Conservation (phyloP, 1,140 invertebrate species). For the Ceratosolen fusciceps region DNA sequence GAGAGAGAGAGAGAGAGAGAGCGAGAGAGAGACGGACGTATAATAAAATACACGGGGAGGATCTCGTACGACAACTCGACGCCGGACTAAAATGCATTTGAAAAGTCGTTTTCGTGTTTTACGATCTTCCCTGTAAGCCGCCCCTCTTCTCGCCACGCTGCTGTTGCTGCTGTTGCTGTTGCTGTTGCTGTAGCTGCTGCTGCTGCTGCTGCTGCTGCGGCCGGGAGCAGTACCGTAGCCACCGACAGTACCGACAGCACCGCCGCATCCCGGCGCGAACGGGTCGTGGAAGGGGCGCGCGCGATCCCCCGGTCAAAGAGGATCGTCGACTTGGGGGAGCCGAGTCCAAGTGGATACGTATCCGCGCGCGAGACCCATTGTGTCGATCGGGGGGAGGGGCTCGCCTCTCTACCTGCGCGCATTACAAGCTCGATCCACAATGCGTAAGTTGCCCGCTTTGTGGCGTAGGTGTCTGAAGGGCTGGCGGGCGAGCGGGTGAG, state of each 20-base stretch:
- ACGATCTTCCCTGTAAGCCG: constrained; percentile 10
- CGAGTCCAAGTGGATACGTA: not conserved
- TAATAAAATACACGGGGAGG: constrained; percentile 34
- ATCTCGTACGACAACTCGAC: constrained; percentile 37
- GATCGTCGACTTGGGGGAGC: constrained; percentile 30
- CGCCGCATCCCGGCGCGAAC: too few relatives aligned
- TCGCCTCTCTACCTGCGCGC: not conserved
- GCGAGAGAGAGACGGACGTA: not conserved
- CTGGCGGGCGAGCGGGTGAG: too few relatives aligned
- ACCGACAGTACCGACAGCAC: too few relatives aligned
- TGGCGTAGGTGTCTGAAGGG: constrained; percentile 14
- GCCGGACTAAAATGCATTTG: constrained; percentile 38
- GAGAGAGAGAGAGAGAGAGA: too few relatives aligned
- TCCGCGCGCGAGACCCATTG: not conserved
- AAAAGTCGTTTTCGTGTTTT: constrained; percentile 45
- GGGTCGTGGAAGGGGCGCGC: too few relatives aligned
- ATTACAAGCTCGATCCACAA: constrained; percentile 18
- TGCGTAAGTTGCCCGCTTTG: not conserved
- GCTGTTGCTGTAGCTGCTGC: not conserved
- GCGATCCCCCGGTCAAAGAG: constrained; percentile 13
- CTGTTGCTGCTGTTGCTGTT: not conserved
- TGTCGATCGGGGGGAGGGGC: constrained; percentile 1
- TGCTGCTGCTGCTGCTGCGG: not conserved
- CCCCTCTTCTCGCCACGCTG: not conserved
- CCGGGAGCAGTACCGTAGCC: too few relatives aligned